Evolutionary conservation across 2,113 vertebrate genomes (phyloP).

Genomic region (Myiagra hebetior): DNA sequence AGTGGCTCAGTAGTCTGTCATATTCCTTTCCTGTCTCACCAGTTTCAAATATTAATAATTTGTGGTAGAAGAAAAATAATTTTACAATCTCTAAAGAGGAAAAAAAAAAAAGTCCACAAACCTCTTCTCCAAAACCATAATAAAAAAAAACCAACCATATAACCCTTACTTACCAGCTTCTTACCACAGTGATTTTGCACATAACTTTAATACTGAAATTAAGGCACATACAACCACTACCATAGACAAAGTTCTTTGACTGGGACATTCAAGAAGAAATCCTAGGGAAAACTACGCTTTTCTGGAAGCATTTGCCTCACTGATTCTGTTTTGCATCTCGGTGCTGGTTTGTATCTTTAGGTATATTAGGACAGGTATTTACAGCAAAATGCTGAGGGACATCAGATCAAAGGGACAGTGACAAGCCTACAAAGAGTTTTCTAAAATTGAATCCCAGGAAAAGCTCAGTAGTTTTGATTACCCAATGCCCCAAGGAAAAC

Average conservation of each 20-base stretch:
- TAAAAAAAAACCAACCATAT: fast-evolving
- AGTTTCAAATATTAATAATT: not conserved
- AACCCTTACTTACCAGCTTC: not conserved
- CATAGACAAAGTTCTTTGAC: not conserved
- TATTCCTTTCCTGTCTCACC: not conserved
- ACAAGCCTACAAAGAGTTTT: not conserved
- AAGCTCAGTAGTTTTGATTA: not conserved
- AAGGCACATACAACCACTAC: not conserved
- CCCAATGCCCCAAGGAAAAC: not conserved
- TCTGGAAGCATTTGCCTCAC: not conserved
- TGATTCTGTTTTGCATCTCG: not conserved
- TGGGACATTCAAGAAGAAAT: not conserved
- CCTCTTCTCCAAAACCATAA: not conserved
- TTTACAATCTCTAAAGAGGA: not conserved
- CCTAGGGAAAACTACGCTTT: not conserved
- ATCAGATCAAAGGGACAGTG: not conserved
- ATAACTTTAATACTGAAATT: not conserved
- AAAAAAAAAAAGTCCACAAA: not conserved
- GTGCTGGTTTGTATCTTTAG: not conserved
- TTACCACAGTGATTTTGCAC: not conserved
- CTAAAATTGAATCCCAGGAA: not conserved
- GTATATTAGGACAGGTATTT: not conserved
- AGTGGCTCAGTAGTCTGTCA: not conserved
- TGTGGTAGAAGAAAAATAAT: not conserved
- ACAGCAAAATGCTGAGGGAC: not conserved